Evolutionary conservation across 1,140 invertebrate species (phyloP).

Genomic region (Acromyrmex echinatior): DNA sequence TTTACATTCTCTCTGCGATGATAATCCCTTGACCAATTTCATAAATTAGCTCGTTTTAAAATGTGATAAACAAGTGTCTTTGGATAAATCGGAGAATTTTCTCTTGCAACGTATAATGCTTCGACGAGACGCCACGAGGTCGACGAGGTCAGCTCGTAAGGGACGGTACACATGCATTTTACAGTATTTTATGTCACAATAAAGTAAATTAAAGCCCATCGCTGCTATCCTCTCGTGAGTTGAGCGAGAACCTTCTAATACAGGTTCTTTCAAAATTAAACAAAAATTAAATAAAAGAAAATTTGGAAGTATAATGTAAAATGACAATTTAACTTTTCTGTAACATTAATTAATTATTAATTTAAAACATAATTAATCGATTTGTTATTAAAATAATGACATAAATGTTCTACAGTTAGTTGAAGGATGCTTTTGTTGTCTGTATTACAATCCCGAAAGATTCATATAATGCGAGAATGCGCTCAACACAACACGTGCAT

Average conservation of each 20-base stretch:
- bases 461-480: neutral
- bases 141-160: conserved; percentile 39
- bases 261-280: conserved; percentile 34
- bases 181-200: conserved; percentile 70
- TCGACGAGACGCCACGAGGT: conserved; percentile 28
- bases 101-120: conserved; percentile 13
- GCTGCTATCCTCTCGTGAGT: conserved; percentile 25
- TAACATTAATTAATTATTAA: neutral
- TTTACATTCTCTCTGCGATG: neutral
- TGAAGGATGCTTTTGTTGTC: neutral
- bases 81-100: conserved; percentile 14
- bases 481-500: neutral
- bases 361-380: neutral
- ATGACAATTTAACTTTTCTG: neutral
- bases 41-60: neutral
- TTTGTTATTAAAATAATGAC: neutral
- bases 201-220: conserved; percentile 70
- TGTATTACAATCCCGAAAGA: neutral
- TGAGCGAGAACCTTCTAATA: conserved; percentile 2
- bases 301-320: neutral
- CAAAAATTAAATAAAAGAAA: neutral
- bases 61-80: neutral
- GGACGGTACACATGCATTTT: conserved; percentile 46
- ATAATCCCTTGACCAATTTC: conserved; percentile 6
- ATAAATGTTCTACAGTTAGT: neutral